These are phyloP conservation scores for Hirudinaria manillensis DNA, from an alignment of 2,888 invertebrate genomes.

Conservation along the genomic window DNA sequence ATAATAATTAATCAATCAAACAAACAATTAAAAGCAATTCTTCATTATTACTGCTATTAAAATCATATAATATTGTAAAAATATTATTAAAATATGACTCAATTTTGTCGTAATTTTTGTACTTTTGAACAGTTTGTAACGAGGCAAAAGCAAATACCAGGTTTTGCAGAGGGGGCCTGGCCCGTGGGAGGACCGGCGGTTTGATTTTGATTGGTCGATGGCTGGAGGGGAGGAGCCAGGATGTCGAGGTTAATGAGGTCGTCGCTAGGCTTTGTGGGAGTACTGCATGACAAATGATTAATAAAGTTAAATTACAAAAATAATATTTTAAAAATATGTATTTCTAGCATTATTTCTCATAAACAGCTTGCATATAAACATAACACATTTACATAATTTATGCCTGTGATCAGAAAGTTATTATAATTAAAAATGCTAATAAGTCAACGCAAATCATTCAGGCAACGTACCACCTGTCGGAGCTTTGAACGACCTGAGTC, in stretches of 20 bases:
- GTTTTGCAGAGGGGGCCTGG: neutral
- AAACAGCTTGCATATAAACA: too few relatives aligned
- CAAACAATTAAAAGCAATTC: neutral
- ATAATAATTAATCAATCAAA: too few relatives aligned
- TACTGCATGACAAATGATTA: constrained; percentile 16
- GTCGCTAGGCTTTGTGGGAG: constrained; percentile 62
- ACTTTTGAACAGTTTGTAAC: too few relatives aligned
- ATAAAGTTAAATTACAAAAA: too few relatives aligned
- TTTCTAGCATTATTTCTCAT: too few relatives aligned
- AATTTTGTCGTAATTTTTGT: too few relatives aligned
- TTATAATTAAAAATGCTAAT: too few relatives aligned
- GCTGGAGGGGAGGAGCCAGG: constrained; percentile 60
- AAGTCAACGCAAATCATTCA: too few relatives aligned
- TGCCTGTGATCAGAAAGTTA: too few relatives aligned
- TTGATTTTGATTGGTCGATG: neutral
- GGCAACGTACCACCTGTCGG: neutral
- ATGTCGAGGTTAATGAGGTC: constrained; percentile 74
- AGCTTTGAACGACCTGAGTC: neutral
- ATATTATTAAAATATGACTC: too few relatives aligned
- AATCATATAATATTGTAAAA: neutral
- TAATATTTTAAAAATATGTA: too few relatives aligned
- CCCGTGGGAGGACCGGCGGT: neutral
- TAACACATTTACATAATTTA: too few relatives aligned
- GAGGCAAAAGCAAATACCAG: neutral
- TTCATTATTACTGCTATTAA: neutral